Evolutionary conservation across 2,888 invertebrate species (phyloP).

Genomic region (Pristionchus maxplancki): DNA sequence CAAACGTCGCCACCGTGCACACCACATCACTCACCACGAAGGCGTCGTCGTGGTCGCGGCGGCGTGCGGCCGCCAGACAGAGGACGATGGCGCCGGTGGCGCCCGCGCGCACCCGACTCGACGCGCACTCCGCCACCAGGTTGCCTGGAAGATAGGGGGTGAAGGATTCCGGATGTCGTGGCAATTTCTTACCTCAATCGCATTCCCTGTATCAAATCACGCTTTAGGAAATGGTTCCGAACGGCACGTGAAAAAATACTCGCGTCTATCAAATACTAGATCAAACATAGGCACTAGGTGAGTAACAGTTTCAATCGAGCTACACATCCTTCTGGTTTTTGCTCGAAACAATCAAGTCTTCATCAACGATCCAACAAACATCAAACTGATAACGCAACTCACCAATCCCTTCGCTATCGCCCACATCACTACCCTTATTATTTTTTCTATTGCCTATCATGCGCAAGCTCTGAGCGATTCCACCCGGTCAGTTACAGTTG

Average conservation of each 20-base stretch:
- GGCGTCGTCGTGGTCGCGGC: not conserved
- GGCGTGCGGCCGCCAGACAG: conserved; percentile 28
- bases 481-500: too few species aligned
- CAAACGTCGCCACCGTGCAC: not conserved
- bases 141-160: conserved; percentile 4
- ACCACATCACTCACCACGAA: conserved; percentile 30
- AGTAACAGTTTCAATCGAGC: too few species aligned
- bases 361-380: not conserved
- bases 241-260: too few species aligned
- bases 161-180: too few species aligned
- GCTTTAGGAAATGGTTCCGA: too few species aligned
- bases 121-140: not conserved
- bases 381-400: too few species aligned
- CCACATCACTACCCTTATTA: too few species aligned
- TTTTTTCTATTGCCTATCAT: too few species aligned
- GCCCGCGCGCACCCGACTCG: conserved; percentile 13
- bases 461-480: too few species aligned
- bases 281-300: not conserved
- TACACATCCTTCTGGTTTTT: not conserved
- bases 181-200: too few species aligned
- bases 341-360: not conserved
- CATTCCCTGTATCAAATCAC: too few species aligned
- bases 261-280: not conserved
- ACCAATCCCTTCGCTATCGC: too few species aligned
- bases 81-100: not conserved